Evolutionary conservation across 2,888 invertebrate genomes (phyloP), one percentile per base, ranked within the genome.

Genomic region (Nemotelus nigrinus): DNA sequence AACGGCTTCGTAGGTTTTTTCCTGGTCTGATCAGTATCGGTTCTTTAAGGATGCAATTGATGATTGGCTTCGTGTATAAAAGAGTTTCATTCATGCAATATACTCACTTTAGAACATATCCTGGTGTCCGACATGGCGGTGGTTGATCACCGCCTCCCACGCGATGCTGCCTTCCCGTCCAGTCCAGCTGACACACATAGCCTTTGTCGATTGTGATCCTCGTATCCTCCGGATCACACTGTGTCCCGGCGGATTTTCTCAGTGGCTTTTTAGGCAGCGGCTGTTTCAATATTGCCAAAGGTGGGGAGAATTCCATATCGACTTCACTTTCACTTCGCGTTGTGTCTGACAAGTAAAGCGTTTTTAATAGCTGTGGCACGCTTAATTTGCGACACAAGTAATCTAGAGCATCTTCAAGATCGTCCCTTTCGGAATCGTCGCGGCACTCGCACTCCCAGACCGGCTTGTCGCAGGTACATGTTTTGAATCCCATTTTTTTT

Each of bases 281-380:
- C 1, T 91, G 88, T 81, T 90, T 91, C 74, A 92, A 90, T 60
- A 92, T 88, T 0, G 92, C 93, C 58, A 91, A 92, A 0, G 93
- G 93, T 1, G 93, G 92, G 0, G 92, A 92, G 76, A 93, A 92
- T 79, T 92, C 92, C 60, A 93, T 91, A 82, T 93, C 92, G 85
- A 92, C 89, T 78, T 92, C 92, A 0, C 90, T 90, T 79, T 92
- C 92, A 44, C 84, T 86, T 41, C 86, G 85, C 7, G 83, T 83
- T 6, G 86, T 86, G 25, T 86, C 86, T 0, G 86, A 83, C 0
- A 86, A 81, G 0, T 85, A 82, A 3, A 74, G 0, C 8, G n/a
- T 60, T 10, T 74, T 80, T 50, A 82, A 82, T 41, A 84, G 82
- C 58, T 80, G 76, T 2, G 80, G 76, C 43, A 86, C 78, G 3